Evolutionary conservation across 1,140 invertebrate species (phyloP).

Genomic region (Epicauta chinensis): DNA sequence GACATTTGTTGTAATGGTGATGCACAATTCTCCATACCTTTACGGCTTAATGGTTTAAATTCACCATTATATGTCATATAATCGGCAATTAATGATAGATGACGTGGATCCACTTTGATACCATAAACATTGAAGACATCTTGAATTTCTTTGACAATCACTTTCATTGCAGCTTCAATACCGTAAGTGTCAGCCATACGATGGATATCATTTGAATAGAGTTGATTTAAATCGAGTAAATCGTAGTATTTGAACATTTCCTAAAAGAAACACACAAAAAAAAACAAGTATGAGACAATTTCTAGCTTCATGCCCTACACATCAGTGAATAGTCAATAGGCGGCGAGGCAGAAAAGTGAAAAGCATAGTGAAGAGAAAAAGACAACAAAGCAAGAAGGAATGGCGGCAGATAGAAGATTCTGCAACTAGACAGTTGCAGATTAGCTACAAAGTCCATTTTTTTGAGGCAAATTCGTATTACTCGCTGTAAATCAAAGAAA

Average conservation of each 20-base stretch:
- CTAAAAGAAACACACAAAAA: conserved; percentile 36
- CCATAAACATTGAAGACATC: conserved; percentile 95
- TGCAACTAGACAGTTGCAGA: too few species aligned
- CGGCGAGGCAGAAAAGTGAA: too few species aligned
- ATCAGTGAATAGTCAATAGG: too few species aligned
- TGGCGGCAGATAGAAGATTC: too few species aligned
- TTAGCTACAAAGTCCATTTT: too few species aligned
- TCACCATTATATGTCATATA: conserved; percentile 96
- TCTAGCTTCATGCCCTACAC: too few species aligned
- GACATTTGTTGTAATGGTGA: conserved; percentile 98
- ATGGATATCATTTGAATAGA: conserved; percentile 95
- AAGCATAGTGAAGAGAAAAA: too few species aligned
- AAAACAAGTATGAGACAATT: too few species aligned
- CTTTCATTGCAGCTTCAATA: conserved; percentile 89
- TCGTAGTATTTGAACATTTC: conserved; percentile 80
- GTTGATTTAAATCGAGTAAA: conserved; percentile 74
- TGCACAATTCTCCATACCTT: conserved; percentile 78
- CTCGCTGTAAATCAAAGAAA: too few species aligned
- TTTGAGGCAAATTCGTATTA: too few species aligned
- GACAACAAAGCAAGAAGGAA: too few species aligned
- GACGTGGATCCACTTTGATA: conserved; percentile 89
- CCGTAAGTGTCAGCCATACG: conserved; percentile 85
- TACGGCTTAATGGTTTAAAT: conserved; percentile 84
- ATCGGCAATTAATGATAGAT: conserved; percentile 89
- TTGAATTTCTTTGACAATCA: conserved; percentile 77